Conservation (phyloP, 2,113 vertebrate species). For the Gobius niger region DNA sequence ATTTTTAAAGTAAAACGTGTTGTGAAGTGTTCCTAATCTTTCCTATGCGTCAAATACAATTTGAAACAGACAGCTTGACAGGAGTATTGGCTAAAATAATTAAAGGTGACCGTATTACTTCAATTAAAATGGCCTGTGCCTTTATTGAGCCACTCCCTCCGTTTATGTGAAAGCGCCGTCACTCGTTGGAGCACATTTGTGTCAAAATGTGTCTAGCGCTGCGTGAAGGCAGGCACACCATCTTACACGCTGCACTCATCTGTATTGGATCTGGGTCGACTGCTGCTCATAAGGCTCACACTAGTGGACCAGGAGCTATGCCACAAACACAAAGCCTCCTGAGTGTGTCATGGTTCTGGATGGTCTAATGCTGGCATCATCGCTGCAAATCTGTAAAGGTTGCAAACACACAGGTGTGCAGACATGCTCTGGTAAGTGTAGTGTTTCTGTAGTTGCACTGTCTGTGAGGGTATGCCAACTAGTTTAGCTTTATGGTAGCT, state of each 20-base stretch:
- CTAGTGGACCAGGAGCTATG: constrained; percentile 44
- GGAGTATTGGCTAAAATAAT: too few relatives aligned
- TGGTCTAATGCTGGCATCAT: constrained; percentile 53
- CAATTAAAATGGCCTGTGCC: constrained; percentile 22
- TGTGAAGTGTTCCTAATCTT: too few relatives aligned
- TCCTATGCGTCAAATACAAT: too few relatives aligned
- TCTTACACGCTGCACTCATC: constrained; percentile 68
- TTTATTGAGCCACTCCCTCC: constrained; percentile 72
- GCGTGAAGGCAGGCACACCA: constrained; percentile 77
- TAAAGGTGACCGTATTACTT: too few relatives aligned
- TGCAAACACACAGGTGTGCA: constrained; percentile 69
- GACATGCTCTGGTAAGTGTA: constrained; percentile 54
- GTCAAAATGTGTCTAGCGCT: constrained; percentile 79
- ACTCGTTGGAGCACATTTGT: constrained; percentile 79
- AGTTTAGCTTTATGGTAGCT: constrained; percentile 64
- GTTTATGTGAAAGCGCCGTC: constrained; percentile 79
- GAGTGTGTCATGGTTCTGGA: constrained; percentile 52
- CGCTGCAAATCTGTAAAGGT: constrained; percentile 70
- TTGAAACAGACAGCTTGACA: too few relatives aligned
- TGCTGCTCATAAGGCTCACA: constrained; percentile 60
- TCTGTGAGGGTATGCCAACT: constrained; percentile 49
- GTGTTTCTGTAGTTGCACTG: constrained; percentile 65
- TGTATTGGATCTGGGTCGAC: constrained; percentile 54
- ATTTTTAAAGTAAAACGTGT: too few relatives aligned
- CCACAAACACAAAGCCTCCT: constrained; percentile 48